phyloP scores from a whole-genome alignment of 2,113 vertebrate genomes.

The Stomatorhinus ivindoensis region DNA sequence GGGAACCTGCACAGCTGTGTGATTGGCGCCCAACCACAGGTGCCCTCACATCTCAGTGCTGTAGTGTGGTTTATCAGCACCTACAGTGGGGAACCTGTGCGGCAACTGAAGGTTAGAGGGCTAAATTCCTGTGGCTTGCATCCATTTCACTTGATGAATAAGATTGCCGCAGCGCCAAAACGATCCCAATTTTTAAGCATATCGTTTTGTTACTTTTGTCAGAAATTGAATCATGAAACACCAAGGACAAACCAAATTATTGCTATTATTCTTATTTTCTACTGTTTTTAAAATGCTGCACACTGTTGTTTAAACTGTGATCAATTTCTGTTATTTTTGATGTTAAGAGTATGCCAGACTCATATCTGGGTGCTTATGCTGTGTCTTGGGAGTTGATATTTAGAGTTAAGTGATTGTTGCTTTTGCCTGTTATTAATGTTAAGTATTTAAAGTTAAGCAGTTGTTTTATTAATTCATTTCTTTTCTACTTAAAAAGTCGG shows the following conservation, averaged over 20 bases:
- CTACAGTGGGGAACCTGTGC: not conserved
- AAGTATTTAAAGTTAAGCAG: not conserved
- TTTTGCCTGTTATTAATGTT: not conserved
- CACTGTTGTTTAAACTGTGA: not conserved
- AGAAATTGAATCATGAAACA: not conserved
- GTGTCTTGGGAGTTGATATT: too few relatives aligned
- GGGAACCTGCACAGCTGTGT: too few relatives aligned
- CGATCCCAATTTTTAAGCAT: not conserved
- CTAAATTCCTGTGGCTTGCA: not conserved
- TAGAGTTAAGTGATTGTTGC: not conserved
- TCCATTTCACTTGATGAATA: not conserved
- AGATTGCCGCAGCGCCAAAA: not conserved
- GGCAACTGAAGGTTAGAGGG: not conserved
- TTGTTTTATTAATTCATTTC: not conserved
- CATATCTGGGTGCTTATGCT: too few relatives aligned
- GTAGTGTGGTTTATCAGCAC: not conserved
- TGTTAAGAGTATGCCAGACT: too few relatives aligned
- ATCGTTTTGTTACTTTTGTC: not conserved
- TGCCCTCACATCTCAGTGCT: not conserved
- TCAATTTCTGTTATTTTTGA: too few relatives aligned
- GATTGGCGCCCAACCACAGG: not conserved
- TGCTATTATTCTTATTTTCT: not conserved
- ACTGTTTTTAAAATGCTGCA: not conserved
- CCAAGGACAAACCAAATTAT: not conserved
- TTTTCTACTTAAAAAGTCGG: not conserved